phyloP scores from a whole-genome alignment of 2,888 invertebrate species.

The Gari tellinella region DNA sequence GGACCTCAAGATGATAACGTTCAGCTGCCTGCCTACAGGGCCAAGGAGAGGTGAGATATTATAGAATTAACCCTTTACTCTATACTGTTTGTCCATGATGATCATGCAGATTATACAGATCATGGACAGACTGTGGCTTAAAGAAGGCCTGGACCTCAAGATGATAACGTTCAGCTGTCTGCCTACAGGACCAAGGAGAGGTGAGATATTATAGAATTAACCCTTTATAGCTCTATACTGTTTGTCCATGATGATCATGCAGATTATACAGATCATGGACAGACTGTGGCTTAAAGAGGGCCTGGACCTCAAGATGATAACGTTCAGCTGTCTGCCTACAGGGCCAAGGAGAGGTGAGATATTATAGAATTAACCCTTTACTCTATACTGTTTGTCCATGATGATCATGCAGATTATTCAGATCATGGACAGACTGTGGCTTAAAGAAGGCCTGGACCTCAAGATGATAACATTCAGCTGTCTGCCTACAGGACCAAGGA shows the following conservation, averaged over 20 bases:
- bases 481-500: conserved; percentile 95
- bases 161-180: conserved; percentile 98
- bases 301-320: conserved; percentile 97
- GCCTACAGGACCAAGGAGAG: conserved; percentile 95
- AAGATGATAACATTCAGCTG: conserved; percentile 98
- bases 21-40: conserved; percentile 97
- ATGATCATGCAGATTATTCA: conserved; percentile 98
- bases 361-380: no score
- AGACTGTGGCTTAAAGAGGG: conserved; percentile 97
- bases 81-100: no score
- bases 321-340: conserved; percentile 97
- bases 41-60: conserved; percentile 91
- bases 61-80: no score
- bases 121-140: conserved; percentile 99
- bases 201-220: no score
- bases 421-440: conserved; percentile 99
- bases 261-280: conserved; percentile 99
- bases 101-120: conserved; percentile 98
- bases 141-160: conserved; percentile 96
- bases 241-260: conserved; percentile 96
- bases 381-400: no score
- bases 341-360: conserved; percentile 92
- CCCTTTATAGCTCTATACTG: no score
- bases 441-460: conserved; percentile 96
- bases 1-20: conserved; percentile 98